Conservation (phyloP, 2,888 invertebrate species). For the Pyrrhia umbra region DNA sequence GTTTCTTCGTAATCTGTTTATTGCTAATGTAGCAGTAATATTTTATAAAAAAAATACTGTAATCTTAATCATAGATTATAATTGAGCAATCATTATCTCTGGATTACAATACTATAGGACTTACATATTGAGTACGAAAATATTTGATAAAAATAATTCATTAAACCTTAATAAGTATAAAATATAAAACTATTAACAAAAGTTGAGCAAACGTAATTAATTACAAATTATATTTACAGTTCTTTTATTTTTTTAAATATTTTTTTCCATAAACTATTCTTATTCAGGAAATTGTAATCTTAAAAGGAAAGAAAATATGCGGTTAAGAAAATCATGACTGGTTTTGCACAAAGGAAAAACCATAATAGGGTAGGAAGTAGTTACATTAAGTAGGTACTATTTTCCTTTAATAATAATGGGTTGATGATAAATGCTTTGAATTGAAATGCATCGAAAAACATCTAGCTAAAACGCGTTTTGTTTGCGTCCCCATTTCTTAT, state of each 20-base stretch:
- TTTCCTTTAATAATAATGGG: not conserved
- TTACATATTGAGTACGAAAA: too few relatives aligned
- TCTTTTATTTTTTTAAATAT: too few relatives aligned
- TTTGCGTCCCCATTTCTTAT: not conserved
- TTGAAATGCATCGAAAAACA: not conserved
- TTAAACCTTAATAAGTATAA: not conserved
- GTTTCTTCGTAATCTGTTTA: slow-evolving; percentile 20
- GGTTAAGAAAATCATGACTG: not conserved
- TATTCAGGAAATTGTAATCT: too few relatives aligned
- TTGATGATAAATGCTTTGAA: not conserved
- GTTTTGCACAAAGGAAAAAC: not conserved
- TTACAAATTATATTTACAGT: not conserved
- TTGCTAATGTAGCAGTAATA: slow-evolving; percentile 15
- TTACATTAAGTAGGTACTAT: too few relatives aligned
- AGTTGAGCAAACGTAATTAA: not conserved
- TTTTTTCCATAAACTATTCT: too few relatives aligned
- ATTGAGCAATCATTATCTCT: slow-evolving; percentile 40
- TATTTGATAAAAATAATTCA: too few relatives aligned
- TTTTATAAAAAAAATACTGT: slow-evolving; percentile 18
- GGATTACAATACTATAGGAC: too few relatives aligned
- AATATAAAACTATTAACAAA: not conserved
- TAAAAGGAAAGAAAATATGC: too few relatives aligned
- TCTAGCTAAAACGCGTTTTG: not conserved
- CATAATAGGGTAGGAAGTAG: too few relatives aligned
- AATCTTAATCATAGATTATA: slow-evolving; percentile 32